Evolutionary conservation across 2,888 invertebrate species (phyloP), one percentile per base, ranked within the genome.

Genomic region (Dendrolimus pini): DNA sequence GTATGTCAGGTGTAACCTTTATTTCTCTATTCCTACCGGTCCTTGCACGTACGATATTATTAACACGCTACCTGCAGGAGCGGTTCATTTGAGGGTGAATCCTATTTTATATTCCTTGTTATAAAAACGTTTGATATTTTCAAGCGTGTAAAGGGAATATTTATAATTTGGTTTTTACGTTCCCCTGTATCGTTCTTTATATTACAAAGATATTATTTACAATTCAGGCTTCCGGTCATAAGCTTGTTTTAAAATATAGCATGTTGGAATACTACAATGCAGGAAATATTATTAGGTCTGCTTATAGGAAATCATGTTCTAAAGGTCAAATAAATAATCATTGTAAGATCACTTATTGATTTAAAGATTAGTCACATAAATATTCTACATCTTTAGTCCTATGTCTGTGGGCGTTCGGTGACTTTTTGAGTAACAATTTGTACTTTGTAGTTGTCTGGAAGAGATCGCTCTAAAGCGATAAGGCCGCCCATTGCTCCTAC

Each of bases 21-120:
- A 47, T 47, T 47, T 12, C 47, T 47, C 12, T 47, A 47, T 47
- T 47, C 12, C 12, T 47, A 47, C 47, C 12, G 12, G 47, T 47
- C 47, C 9, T 9, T 47, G 9, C 7, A 10, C 12, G 7, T 12
- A 47, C 12, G 47, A 47, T 47, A 47, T 47, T 47, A 47, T 65
- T 14, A 52, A 54, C 74, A 74, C 77, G 71, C 74, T 72, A 79
- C 73, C 70, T 71, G 72, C 72, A 72, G 79, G 80, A 78, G 80
- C 77, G 77, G 75, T 74, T 71, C 61, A 68, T 60, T 66, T 67
- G 71, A 61, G 73, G 73, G 72, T 74, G 71, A 71, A 72, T 63
- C 59, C 60, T 58, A 52, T 60, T 61, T 58, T 63, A 65, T 62
- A 61, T 62, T 61, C 58, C 56, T 61, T 59, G 30, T 30, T 30